These are phyloP conservation scores for Psittacus erithacus DNA, from an alignment of 2,113 vertebrate genomes.

Conservation along the genomic window DNA sequence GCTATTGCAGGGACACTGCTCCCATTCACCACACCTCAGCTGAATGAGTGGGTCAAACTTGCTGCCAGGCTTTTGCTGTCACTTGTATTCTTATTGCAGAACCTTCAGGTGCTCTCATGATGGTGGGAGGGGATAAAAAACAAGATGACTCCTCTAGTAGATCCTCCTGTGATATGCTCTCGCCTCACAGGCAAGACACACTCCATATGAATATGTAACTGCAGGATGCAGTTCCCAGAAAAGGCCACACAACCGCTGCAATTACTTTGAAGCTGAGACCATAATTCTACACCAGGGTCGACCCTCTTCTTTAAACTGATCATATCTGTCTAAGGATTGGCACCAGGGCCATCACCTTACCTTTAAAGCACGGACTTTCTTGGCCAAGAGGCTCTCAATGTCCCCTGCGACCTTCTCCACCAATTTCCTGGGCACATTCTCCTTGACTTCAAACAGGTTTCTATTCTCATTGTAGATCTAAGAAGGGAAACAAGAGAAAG, in stretches of 20 bases:
- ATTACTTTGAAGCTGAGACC: background rate
- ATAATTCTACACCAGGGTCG: background rate
- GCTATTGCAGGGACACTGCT: background rate
- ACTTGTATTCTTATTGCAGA: background rate
- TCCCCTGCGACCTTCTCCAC: conserved; percentile 94
- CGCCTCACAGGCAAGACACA: background rate
- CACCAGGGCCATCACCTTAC: conserved; percentile 74
- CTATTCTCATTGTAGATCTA: conserved; percentile 97
- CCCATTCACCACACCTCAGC: background rate
- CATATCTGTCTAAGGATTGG: background rate
- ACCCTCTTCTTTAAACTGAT: background rate
- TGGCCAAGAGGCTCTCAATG: conserved; percentile 93
- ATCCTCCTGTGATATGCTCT: background rate
- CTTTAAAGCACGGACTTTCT: conserved; percentile 96
- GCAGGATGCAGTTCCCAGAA: background rate
- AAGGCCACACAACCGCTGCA: background rate
- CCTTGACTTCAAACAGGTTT: conserved; percentile 94
- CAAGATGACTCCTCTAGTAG: background rate
- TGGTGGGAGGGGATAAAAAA: background rate
- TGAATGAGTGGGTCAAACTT: background rate
- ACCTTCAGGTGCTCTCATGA: background rate
- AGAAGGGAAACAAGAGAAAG: conserved; percentile 51
- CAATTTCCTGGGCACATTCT: conserved; percentile 91
- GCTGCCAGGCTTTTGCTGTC: background rate
- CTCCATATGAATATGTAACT: background rate